Conservation (phyloP, 2,888 invertebrate species). For the Globia sparganii region DNA sequence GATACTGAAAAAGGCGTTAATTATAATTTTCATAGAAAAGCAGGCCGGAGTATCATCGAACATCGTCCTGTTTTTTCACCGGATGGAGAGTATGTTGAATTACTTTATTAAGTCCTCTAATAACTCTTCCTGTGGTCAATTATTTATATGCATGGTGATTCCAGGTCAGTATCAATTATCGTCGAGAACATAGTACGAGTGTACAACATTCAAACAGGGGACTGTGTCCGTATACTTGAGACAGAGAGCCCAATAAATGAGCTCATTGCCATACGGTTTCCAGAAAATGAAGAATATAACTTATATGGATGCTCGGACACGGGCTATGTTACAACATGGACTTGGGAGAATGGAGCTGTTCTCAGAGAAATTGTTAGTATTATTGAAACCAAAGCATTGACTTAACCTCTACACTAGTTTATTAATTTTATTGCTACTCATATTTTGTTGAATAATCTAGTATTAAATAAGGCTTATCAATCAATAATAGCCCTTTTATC, state of each 20-base stretch:
- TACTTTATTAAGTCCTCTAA: neutral
- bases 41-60: slow-evolving; percentile 88
- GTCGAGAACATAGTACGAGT: slow-evolving; percentile 86
- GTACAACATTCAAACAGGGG: slow-evolving; percentile 86
- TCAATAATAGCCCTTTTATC: neutral
- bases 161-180: slow-evolving; percentile 83
- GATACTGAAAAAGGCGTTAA: slow-evolving; percentile 66
- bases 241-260: slow-evolving; percentile 78
- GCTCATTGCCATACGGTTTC: slow-evolving; percentile 83
- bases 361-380: slow-evolving; percentile 84
- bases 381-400: neutral
- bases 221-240: slow-evolving; percentile 84
- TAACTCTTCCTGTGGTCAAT: neutral
- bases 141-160: slow-evolving; percentile 58
- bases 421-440: neutral
- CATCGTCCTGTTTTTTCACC: slow-evolving; percentile 86
- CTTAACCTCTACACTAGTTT: neutral
- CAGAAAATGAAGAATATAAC: slow-evolving; percentile 83
- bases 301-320: slow-evolving; percentile 84
- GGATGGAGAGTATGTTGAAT: slow-evolving; percentile 85
- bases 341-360: slow-evolving; percentile 87
- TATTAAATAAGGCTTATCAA: neutral
- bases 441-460: neutral
- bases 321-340: slow-evolving; percentile 85
- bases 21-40: slow-evolving; percentile 84